A percentile compares a stretch with the other conserved stretches of the same genome.
Conservation (phyloP, 2,113 vertebrate genomes). For the Etheostoma spectabile region DNA sequence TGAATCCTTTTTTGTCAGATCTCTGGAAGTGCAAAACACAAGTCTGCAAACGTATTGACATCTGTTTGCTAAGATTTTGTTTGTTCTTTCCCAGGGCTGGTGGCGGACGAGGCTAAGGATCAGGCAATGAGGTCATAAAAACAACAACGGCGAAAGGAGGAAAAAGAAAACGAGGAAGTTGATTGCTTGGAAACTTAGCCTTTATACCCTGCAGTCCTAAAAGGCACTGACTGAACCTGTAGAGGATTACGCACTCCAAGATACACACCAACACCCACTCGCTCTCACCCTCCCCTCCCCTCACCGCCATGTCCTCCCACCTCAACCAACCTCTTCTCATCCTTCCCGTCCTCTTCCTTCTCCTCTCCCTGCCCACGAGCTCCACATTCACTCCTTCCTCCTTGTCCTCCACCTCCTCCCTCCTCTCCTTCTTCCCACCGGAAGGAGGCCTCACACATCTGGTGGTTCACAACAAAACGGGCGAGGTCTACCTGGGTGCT, state of each 20-base stretch:
- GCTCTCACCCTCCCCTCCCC: constrained; percentile 29
- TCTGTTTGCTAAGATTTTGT: constrained; percentile 52
- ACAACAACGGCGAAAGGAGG: constrained; percentile 49
- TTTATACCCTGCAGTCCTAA: constrained; percentile 28
- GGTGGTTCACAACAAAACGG: constrained; percentile 93
- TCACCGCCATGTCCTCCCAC: constrained; percentile 77
- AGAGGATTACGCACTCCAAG: constrained; percentile 56
- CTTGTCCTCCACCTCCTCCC: constrained; percentile 57
- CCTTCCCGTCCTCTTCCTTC: constrained; percentile 63
- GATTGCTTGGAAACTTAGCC: constrained; percentile 33
- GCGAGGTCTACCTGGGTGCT: constrained; percentile 94
- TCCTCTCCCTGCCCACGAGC: constrained; percentile 48
- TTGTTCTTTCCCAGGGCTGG: constrained; percentile 72
- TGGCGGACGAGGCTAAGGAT: constrained; percentile 53
- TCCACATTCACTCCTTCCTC: constrained; percentile 48
- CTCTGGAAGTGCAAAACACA: constrained; percentile 30
- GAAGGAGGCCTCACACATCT: constrained; percentile 95
- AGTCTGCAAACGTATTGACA: constrained; percentile 37
- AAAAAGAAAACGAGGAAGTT: constrained; percentile 45
- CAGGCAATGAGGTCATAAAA: constrained; percentile 80
- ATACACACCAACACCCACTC: constrained; percentile 39
- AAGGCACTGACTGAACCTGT: constrained; percentile 44
- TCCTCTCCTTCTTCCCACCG: constrained; percentile 85
- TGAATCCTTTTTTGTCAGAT: constrained; percentile 47
- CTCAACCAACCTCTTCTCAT: constrained; percentile 76